phyloP scores from a whole-genome alignment of 1,140 invertebrate species.

The Calliphora vicina region DNA sequence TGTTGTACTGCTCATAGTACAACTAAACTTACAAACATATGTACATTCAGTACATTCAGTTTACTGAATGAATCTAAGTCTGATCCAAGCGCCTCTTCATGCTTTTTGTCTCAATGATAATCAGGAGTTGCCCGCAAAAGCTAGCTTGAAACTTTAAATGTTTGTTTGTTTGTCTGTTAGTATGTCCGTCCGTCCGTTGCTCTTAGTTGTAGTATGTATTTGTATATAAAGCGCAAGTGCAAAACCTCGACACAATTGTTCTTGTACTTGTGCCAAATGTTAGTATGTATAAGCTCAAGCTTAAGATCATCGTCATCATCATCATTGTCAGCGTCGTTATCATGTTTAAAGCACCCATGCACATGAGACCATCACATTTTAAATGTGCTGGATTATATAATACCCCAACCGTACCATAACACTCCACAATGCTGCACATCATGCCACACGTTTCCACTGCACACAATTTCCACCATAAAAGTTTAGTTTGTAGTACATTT shows the following conservation, averaged over 20 bases:
- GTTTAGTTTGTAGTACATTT: background rate
- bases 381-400: conserved; percentile 7
- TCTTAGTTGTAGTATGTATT: background rate
- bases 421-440: background rate
- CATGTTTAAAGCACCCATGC: background rate
- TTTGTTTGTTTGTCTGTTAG: background rate
- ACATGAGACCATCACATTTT: background rate
- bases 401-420: background rate
- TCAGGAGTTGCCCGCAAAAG: background rate
- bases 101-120: conserved; percentile 11
- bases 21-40: background rate
- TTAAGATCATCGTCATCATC: background rate
- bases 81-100: conserved; percentile 6
- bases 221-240: background rate
- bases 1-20: no score
- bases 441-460: background rate
- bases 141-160: background rate
- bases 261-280: background rate
- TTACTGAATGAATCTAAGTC: conserved; percentile 2
- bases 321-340: background rate
- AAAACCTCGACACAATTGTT: conserved; percentile 1
- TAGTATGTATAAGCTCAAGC: background rate
- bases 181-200: no score
- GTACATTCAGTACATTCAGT: background rate
- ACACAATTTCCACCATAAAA: background rate